phyloP scores from a whole-genome alignment of 2,888 invertebrate genomes.

The Ommatoiulus sabulosus region DNA sequence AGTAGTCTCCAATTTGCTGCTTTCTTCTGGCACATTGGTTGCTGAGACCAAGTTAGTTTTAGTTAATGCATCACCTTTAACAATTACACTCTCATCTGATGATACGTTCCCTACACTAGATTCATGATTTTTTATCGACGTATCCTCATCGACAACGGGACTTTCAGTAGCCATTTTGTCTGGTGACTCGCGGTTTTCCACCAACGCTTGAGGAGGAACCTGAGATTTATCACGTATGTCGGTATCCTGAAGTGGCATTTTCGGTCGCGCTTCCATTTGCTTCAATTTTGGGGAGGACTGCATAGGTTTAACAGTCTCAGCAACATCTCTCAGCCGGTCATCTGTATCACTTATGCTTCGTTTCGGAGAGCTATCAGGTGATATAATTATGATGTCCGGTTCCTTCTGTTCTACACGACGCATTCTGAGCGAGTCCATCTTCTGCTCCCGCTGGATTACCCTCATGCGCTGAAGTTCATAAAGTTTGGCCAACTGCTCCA shows the following conservation, averaged over 20 bases:
- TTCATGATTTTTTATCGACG: background rate
- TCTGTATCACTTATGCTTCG: background rate
- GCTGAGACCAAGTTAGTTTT: too few species aligned
- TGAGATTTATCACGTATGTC: background rate
- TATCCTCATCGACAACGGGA: background rate
- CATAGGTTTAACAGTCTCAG: background rate
- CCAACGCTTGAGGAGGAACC: background rate
- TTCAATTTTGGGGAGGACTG: background rate
- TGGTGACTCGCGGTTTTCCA: background rate
- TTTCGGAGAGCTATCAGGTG: background rate
- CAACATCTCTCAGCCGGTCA: background rate
- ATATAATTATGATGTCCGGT: background rate
- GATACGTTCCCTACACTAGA: too few species aligned
- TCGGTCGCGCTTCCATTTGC: background rate
- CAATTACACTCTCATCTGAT: too few species aligned
- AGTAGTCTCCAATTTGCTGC: background rate
- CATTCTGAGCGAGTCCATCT: conserved; percentile 56
- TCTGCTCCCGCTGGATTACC: conserved; percentile 62
- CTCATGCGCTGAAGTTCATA: conserved; percentile 63
- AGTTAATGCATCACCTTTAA: too few species aligned
- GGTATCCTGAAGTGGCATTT: background rate
- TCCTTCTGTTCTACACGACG: background rate
- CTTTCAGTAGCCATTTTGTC: background rate
- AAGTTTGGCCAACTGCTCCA: conserved; percentile 63
- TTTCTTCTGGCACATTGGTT: background rate